These are phyloP conservation scores for Urocyon cinereoargenteus DNA, from an alignment of 2,797 vertebrate species.

Conservation along the genomic window DNA sequence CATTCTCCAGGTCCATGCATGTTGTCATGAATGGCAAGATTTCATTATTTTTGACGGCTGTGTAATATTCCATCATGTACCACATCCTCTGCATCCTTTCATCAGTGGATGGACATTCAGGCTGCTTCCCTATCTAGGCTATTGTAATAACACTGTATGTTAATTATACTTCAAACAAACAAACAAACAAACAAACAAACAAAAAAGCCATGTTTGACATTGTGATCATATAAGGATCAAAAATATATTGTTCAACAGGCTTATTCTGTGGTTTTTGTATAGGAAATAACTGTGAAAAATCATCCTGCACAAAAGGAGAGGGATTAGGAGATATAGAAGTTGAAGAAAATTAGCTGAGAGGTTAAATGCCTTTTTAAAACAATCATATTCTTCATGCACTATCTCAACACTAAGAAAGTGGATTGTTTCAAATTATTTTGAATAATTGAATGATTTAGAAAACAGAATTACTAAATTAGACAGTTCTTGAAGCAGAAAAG, in stretches of 20 bases:
- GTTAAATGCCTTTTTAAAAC: neutral
- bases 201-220: neutral
- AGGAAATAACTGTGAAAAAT: neutral
- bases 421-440: neutral
- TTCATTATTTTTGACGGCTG: neutral
- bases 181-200: neutral
- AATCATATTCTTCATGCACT: neutral
- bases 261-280: neutral
- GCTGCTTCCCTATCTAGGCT: neutral
- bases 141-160: neutral
- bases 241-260: neutral
- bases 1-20: neutral
- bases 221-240: neutral
- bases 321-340: neutral
- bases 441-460: neutral
- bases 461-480: neutral
- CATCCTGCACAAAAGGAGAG: neutral
- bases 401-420: neutral
- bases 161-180: neutral
- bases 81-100: neutral
- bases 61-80: neutral
- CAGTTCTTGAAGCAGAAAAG: neutral
- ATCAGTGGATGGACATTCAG: neutral
- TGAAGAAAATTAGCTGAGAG: neutral
- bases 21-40: neutral